Conservation (phyloP, 2,888 invertebrate species). For the Drosophila lacicola region DNA sequence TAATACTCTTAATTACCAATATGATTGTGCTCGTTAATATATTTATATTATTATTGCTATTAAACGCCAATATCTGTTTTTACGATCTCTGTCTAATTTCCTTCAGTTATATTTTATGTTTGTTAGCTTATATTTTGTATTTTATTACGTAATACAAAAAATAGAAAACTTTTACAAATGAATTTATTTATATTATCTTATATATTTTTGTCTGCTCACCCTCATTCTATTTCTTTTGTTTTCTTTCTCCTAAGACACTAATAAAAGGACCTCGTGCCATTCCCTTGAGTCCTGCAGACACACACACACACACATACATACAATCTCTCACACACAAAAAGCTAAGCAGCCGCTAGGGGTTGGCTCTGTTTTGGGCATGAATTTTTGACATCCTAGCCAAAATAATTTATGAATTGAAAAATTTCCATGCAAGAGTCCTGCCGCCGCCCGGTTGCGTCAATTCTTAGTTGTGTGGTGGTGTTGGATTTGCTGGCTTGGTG, state of each 20-base stretch:
- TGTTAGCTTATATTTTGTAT: not conserved
- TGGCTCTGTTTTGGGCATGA: conserved; percentile 3
- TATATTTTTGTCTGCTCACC: too few relatives aligned
- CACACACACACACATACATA: conserved; percentile 7
- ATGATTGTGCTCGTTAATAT: too few relatives aligned
- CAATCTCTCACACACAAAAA: conserved; percentile 1
- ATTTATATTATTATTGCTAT: too few relatives aligned
- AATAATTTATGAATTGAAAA: conserved; percentile 37
- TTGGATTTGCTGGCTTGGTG: not conserved
- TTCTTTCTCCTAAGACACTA: not conserved
- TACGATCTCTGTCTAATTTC: too few relatives aligned
- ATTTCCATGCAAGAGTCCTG: conserved; percentile 46
- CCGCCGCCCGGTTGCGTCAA: conserved; percentile 20
- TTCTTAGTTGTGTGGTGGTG: conserved; percentile 10
- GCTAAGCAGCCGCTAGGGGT: conserved; percentile 17
- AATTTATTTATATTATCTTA: not conserved
- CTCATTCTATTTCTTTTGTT: not conserved
- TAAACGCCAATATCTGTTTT: too few relatives aligned
- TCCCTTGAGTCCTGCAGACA: conserved; percentile 29
- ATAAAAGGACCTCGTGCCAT: conserved; percentile 30
- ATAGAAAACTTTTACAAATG: not conserved
- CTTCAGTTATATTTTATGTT: too few relatives aligned
- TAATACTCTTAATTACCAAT: too few relatives aligned
- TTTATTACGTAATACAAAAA: not conserved
- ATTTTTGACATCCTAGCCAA: conserved; percentile 14